phyloP scores from a whole-genome alignment of 2,797 vertebrate species.

The Echiichthys vipera region DNA sequence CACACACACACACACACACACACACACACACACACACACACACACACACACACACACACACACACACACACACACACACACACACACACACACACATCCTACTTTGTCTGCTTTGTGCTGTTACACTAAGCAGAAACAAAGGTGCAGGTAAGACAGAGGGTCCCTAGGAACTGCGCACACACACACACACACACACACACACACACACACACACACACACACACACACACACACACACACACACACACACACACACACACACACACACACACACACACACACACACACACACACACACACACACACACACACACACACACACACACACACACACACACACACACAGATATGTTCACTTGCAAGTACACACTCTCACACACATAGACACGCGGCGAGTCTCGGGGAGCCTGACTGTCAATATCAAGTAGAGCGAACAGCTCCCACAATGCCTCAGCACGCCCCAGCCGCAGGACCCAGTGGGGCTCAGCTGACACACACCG shows the following conservation, averaged over 20 bases:
- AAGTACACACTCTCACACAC: slow-evolving; percentile 49
- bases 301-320: slow-evolving; percentile 30
- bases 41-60: slow-evolving; percentile 40
- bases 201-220: slow-evolving; percentile 19
- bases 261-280: slow-evolving; percentile 55
- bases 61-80: slow-evolving; percentile 44
- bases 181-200: slow-evolving; percentile 31
- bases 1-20: slow-evolving; percentile 41
- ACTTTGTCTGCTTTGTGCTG: slow-evolving; percentile 78
- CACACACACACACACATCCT: slow-evolving; percentile 48
- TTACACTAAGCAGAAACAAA: slow-evolving; percentile 84
- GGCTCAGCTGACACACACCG: slow-evolving; percentile 69
- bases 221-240: no score
- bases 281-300: slow-evolving; percentile 38
- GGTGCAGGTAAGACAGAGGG: slow-evolving; percentile 81
- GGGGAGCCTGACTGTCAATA: slow-evolving; percentile 83
- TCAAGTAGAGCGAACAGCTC: slow-evolving; percentile 80
- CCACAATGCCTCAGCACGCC: slow-evolving; percentile 81
- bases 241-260: slow-evolving; percentile 10
- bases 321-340: no score
- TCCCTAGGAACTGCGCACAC: slow-evolving; percentile 73
- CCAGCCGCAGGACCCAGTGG: slow-evolving; percentile 75
- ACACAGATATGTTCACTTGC: no score
- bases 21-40: slow-evolving; percentile 37
- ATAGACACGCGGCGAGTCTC: slow-evolving; percentile 68